Evolutionary conservation across 2,113 vertebrate species (phyloP), one percentile per base, ranked within the genome.

Genomic region (Saguinus midas): DNA sequence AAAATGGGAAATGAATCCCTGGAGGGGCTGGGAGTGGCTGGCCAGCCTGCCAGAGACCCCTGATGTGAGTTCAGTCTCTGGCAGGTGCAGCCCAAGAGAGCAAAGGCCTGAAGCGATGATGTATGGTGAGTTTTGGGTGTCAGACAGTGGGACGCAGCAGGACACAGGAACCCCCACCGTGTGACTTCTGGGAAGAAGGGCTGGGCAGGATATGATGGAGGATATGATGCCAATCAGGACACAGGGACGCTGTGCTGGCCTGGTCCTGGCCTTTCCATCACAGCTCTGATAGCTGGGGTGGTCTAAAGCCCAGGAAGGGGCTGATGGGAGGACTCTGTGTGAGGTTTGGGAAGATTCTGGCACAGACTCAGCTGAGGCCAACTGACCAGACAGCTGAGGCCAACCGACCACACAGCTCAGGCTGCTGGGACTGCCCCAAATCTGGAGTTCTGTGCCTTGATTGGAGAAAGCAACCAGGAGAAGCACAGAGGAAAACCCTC

Each of bases 201-300:
- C 57, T 8, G 18, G 55, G 40, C 29, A 73, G 84, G 32, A 83
- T 84, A 45, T 5, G 43, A 45, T 55, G 73, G 64, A 32, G 52
- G 55, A 21, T 75, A n/a, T 35, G 16, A 43, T 40, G 50, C 78
- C 23, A 18, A 20, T 40, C 6, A n/a, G 40, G 29, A n/a, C 43
- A 6, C 5, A 29, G 76, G 66, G 43, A 18, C 2, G 0, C 29
- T 50, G 25, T 25, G 52, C 78, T 3, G n/a, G 21, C 13, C 35
- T 9, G 45, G 21, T 18, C 40, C 32, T 1, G 27, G 55, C 40
- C 27, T 80, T 21, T 27, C 32, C 20, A 23, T 35, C 0, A 0
- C 7, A 88, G 48, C n/a, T 14, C 55, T 23, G 32, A 52, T 6
- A 64, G 35, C 52, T 23, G 14, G 16, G 21, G n/a, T 29, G 12